A percentile compares a stretch with the other conserved stretches of the same genome.
Evolutionary conservation across 2,113 vertebrate species (phyloP).

Genomic region (Himantopus leucocephalus): DNA sequence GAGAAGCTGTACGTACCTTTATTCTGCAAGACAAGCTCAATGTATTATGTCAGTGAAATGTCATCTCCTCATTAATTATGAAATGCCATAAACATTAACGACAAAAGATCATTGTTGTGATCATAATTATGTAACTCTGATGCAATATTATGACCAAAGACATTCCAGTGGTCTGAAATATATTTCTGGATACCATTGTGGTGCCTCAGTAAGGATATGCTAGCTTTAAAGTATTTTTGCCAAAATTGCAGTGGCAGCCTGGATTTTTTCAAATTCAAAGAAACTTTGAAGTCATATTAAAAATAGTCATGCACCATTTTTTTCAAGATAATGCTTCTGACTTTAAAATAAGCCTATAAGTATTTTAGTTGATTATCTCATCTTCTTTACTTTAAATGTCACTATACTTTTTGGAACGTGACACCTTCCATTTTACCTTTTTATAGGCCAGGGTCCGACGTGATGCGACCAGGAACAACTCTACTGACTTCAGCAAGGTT

Average conservation of each 20-base stretch:
- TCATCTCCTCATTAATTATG: neutral
- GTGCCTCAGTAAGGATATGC: slow-evolving; percentile 12
- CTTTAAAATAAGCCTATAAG: slow-evolving; percentile 6
- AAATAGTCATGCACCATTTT: neutral
- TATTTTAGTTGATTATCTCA: slow-evolving; percentile 1
- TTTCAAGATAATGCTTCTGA: neutral
- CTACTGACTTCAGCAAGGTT: neutral
- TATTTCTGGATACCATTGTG: slow-evolving; percentile 22
- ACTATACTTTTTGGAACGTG: neutral
- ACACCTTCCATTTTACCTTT: neutral
- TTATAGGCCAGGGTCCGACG: neutral
- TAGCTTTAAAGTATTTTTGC: slow-evolving; percentile 10
- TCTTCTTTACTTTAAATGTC: neutral
- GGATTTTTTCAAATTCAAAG: slow-evolving; percentile 24
- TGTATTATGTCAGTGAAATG: slow-evolving; percentile 36
- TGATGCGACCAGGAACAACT: neutral
- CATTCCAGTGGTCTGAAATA: slow-evolving; percentile 42
- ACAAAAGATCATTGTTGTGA: slow-evolving; percentile 42
- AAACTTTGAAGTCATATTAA: neutral
- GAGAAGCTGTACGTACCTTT: neutral
- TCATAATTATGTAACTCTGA: slow-evolving; percentile 40
- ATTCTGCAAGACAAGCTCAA: neutral
- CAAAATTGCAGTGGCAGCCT: neutral
- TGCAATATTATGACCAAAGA: slow-evolving; percentile 41
- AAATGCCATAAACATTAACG: slow-evolving; percentile 10